Base-by-base conservation (phyloP, 1,140 invertebrate genomes). In the Anadara kagoshimensis region DNA sequence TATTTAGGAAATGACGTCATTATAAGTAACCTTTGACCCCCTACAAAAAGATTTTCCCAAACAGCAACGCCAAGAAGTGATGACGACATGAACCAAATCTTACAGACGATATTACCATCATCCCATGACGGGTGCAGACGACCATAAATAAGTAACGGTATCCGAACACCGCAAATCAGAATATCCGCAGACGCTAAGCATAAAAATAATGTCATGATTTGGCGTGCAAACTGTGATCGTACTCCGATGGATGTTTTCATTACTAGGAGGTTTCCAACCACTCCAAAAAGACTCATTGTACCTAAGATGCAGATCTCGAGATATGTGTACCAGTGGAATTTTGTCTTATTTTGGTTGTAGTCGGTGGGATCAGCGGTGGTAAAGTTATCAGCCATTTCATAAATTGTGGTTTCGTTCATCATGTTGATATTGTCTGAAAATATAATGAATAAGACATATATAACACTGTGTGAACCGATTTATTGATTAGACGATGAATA, bases 1-100 rank as follows among this genome's bases (percentile, higher is more conserved):
- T 69, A 74, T 36, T 45, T 36, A 0, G 59, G 72, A 36, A 69
- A 74, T 24, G 56, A 49, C 11, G 64, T 63, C 49, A 74, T 56
- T 14, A 74, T 74, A n/a, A 74, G 45, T 10, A 74, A 51, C 11
- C 72, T 43, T 24, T 74, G 72, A 45, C 69, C 43, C 0, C 49
- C 72, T n/a, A 74, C 72, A n/a, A 69, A 36, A 26, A 74, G 56
- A 58, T 74, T 68, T 24, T 74, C 66, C 49, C 59, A 74, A 43
- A 74, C 54, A 14, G 57, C 43, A 7, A 45, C 63, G 16, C 69
- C 61, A 2, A 71, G 53, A 36, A 47, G 47, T 4, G 26, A 41
- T 5, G 59, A 64, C 22, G 66, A 47, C 24, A 64, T 57, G 49
- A 56, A 54, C 72, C 72, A 61, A 12, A 54, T 11, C 41, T 57